These are phyloP conservation scores for Heliconius charithonia DNA, from an alignment of 2,888 invertebrate genomes.

Conservation along the genomic window DNA sequence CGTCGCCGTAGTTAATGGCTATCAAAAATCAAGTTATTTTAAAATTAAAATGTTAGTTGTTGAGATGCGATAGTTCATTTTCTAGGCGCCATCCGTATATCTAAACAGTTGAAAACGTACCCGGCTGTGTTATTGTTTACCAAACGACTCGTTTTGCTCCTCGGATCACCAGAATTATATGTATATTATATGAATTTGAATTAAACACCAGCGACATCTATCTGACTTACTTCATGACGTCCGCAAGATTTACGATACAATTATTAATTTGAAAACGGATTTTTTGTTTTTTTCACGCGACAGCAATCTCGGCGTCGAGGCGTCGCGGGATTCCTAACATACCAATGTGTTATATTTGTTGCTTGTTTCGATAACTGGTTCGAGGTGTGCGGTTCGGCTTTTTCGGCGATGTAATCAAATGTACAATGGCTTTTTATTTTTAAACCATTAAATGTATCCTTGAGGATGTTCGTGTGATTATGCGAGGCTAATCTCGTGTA, in stretches of 20 bases:
- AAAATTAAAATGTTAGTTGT: constrained; percentile 23
- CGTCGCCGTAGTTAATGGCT: constrained; percentile 28
- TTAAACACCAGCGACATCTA: constrained; percentile 37
- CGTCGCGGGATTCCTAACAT: constrained; percentile 42
- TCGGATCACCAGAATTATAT: constrained; percentile 21
- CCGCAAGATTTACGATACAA: constrained; percentile 35
- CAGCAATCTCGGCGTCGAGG: constrained; percentile 36
- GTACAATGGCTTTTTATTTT: constrained; percentile 12
- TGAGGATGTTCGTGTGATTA: not conserved
- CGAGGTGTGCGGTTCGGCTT: constrained; percentile 10
- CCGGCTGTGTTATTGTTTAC: constrained; percentile 36
- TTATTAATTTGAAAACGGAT: constrained; percentile 43
- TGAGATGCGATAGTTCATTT: constrained; percentile 26
- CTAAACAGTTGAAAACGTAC: constrained; percentile 5
- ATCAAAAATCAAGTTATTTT: constrained; percentile 17
- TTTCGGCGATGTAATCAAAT: constrained; percentile 20
- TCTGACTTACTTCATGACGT: constrained; percentile 42
- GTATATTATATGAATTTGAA: constrained; percentile 22
- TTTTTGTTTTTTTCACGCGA: constrained; percentile 30
- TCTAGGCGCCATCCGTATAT: constrained; percentile 45
- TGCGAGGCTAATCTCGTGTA: not conserved
- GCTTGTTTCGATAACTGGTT: constrained; percentile 43
- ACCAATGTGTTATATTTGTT: constrained; percentile 35
- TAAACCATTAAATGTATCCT: not conserved
- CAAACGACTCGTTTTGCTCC: constrained; percentile 21